These are phyloP conservation scores for Deroplatys truncata DNA, from an alignment of 2,888 invertebrate species.

Conservation along the genomic window DNA sequence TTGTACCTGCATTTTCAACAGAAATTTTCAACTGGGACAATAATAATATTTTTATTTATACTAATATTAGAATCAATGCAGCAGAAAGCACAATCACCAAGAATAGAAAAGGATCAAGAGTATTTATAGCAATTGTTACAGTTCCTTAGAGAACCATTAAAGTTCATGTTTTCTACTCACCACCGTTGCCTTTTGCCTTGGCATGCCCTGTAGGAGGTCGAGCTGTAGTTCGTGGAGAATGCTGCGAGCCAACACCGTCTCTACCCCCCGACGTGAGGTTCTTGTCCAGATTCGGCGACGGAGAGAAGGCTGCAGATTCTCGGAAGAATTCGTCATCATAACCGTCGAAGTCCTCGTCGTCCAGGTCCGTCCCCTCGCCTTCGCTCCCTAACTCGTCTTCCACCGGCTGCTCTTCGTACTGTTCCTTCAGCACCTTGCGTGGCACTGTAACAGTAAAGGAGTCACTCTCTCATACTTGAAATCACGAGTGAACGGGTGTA, in stretches of 20 bases:
- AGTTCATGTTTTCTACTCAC: constrained; percentile 35
- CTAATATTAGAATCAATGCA: too few relatives aligned
- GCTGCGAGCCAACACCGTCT: background rate
- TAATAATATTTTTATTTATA: too few relatives aligned
- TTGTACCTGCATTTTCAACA: too few relatives aligned
- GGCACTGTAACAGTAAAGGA: constrained; percentile 58
- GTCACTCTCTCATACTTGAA: background rate
- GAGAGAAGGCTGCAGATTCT: constrained; percentile 55
- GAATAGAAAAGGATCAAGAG: too few relatives aligned
- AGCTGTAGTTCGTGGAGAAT: constrained; percentile 1
- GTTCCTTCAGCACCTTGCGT: constrained; percentile 75
- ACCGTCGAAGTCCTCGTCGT: constrained; percentile 48
- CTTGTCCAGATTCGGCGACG: constrained; percentile 46
- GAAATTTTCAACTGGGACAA: too few relatives aligned
- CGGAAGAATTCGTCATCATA: constrained; percentile 51
- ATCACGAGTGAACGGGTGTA: background rate
- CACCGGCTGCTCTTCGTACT: constrained; percentile 74
- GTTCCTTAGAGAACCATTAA: too few relatives aligned
- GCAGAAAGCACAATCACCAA: too few relatives aligned
- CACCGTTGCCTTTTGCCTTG: constrained; percentile 29
- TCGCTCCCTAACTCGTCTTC: constrained; percentile 61
- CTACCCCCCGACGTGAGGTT: constrained; percentile 9
- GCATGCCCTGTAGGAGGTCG: constrained; percentile 13
- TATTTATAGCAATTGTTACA: too few relatives aligned
- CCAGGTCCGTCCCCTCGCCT: constrained; percentile 44